phyloP scores from a whole-genome alignment of 2,797 vertebrate species.

The Gymnoscopelus microlampas region DNA sequence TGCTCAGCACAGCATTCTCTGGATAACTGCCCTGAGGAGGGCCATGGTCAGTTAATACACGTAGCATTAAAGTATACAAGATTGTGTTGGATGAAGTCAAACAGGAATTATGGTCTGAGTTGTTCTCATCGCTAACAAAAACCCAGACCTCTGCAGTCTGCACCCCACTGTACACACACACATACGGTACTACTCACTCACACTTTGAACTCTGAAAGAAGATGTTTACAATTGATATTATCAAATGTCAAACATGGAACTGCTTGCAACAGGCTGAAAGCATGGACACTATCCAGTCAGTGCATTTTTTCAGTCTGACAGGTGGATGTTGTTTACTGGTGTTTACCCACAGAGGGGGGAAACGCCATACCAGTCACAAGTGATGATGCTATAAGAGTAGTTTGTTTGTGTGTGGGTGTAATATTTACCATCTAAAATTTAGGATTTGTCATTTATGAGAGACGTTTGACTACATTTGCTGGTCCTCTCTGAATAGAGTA shows the following conservation, averaged over 20 bases:
- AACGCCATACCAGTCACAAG: neutral
- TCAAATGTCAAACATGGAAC: constrained; percentile 22
- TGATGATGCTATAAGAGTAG: neutral
- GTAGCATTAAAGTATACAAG: neutral
- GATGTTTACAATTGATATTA: constrained; percentile 30
- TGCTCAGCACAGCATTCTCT: constrained; percentile 13
- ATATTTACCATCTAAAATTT: neutral
- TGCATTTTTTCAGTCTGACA: constrained; percentile 10
- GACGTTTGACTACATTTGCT: constrained; percentile 14
- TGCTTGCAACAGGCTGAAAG: constrained; percentile 26
- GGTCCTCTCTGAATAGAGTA: constrained; percentile 24
- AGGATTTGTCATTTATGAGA: neutral
- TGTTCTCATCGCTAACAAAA: too few relatives aligned
- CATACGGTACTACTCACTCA: too few relatives aligned
- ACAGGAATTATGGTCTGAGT: neutral
- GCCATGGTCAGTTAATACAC: constrained; percentile 5
- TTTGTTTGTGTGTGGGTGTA: neutral
- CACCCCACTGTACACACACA: too few relatives aligned
- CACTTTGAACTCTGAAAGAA: too few relatives aligned
- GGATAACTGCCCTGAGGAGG: neutral
- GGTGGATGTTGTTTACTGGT: neutral
- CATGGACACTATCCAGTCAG: constrained; percentile 21
- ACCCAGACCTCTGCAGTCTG: too few relatives aligned
- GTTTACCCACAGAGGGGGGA: too few relatives aligned
- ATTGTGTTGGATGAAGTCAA: neutral